Evolutionary conservation across 2,888 invertebrate genomes (phyloP).

Genomic region (Tortricodes alternella): DNA sequence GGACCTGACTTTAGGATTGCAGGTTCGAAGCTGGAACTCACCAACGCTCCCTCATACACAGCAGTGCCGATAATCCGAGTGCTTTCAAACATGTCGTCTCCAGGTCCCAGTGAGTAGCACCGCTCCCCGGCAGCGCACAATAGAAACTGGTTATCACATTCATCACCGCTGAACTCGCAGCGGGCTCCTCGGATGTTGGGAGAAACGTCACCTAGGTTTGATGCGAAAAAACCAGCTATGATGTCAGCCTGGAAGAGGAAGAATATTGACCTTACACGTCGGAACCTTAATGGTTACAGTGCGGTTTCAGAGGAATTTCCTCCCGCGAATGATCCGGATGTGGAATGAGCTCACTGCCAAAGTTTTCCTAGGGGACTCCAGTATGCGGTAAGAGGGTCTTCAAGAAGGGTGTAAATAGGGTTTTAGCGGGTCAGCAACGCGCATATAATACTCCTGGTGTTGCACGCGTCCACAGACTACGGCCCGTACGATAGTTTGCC

Average conservation of each 20-base stretch:
- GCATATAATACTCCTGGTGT: too few relatives aligned
- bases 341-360: too few relatives aligned
- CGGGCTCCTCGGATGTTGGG: constrained; percentile 89
- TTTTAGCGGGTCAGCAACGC: too few relatives aligned
- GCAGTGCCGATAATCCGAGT: constrained; percentile 89
- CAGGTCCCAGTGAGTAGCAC: constrained; percentile 91
- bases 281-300: background rate
- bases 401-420: too few relatives aligned
- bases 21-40: constrained; percentile 39
- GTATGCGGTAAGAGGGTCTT: too few relatives aligned
- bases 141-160: constrained; percentile 86
- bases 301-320: too few relatives aligned
- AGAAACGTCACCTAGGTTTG: constrained; percentile 92
- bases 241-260: constrained; percentile 84
- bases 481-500: too few relatives aligned
- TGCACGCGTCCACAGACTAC: too few relatives aligned
- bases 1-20: too few relatives aligned
- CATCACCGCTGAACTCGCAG: constrained; percentile 87
- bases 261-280: too few relatives aligned
- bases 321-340: too few relatives aligned
- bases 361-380: too few relatives aligned
- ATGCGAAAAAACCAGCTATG: constrained; percentile 91
- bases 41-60: constrained; percentile 86
- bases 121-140: constrained; percentile 83
- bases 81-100: constrained; percentile 91